These are phyloP conservation scores for Psephotus haematonotus DNA, from an alignment of 2,113 vertebrate genomes.

Conservation along the genomic window DNA sequence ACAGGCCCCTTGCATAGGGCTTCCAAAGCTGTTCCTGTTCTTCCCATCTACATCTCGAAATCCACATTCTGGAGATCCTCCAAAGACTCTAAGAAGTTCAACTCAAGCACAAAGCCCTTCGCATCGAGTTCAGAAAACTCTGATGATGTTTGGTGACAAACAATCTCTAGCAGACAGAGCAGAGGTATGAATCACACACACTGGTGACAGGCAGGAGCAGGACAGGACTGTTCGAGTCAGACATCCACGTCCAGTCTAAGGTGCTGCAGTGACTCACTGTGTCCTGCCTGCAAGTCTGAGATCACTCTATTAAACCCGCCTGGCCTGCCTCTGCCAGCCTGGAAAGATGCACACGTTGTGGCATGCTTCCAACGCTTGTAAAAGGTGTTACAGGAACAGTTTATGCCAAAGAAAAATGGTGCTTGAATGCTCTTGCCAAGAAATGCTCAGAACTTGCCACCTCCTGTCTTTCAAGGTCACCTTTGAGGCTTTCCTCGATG, in stretches of 20 bases:
- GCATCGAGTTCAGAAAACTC: neutral
- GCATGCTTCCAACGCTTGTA: neutral
- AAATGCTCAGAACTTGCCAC: neutral
- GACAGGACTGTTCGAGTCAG: neutral
- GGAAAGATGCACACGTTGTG: neutral
- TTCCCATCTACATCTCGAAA: fast-evolving
- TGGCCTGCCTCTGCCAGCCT: neutral
- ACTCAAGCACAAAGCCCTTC: neutral
- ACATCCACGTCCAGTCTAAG: neutral
- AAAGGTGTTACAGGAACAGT: neutral
- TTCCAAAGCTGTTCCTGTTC: neutral
- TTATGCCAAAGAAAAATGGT: neutral
- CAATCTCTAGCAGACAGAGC: neutral
- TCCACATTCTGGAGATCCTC: neutral
- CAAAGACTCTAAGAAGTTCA: neutral
- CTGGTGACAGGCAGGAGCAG: neutral
- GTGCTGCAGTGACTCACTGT: neutral
- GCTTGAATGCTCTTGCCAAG: neutral
- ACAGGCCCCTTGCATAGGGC: neutral
- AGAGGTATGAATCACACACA: neutral
- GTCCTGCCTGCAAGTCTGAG: neutral
- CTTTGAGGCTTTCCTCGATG: neutral
- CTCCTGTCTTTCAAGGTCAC: neutral
- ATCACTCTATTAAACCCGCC: neutral
- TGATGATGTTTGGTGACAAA: neutral